Evolutionary conservation across 2,113 vertebrate genomes (phyloP).

Genomic region (Amblyopsis rosae): DNA sequence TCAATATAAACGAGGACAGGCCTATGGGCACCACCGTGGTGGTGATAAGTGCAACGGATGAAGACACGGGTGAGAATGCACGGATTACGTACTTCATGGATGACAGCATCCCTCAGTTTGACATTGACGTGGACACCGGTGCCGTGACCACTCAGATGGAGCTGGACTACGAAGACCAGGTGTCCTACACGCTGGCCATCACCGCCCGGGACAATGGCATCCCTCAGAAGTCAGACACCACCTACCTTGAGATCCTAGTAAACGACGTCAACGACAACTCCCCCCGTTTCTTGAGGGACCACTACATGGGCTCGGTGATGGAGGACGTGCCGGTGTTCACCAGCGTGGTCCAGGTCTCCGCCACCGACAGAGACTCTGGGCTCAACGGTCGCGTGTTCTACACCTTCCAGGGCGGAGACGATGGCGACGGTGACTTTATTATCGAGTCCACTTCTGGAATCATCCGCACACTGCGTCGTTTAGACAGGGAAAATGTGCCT

Average conservation of each 20-base stretch:
- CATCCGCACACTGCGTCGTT: constrained; percentile 85
- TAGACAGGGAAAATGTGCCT: constrained; percentile 91
- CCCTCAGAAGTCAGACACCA: constrained; percentile 96
- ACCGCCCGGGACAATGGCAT: constrained; percentile 94
- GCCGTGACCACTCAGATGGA: constrained; percentile 92
- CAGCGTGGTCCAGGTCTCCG: constrained; percentile 92
- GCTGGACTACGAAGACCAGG: constrained; percentile 96
- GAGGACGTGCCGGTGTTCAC: constrained; percentile 92
- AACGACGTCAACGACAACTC: constrained; percentile 94
- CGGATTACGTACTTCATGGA: constrained; percentile 96
- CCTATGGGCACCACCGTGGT: constrained; percentile 88
- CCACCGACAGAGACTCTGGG: constrained; percentile 89
- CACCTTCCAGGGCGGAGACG: constrained; percentile 92
- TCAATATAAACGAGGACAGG: constrained; percentile 90
- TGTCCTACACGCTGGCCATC: constrained; percentile 94
- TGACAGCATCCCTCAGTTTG: constrained; percentile 96
- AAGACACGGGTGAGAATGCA: constrained; percentile 93
- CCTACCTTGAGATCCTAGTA: constrained; percentile 95
- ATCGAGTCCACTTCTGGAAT: constrained; percentile 95
- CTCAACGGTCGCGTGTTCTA: constrained; percentile 93
- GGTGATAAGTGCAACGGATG: constrained; percentile 92
- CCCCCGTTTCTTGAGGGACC: constrained; percentile 88
- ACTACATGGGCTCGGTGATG: constrained; percentile 86
- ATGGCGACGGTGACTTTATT: constrained; percentile 93
- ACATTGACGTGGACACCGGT: constrained; percentile 84